Percentiles rank a stretch among this genome's conserved stretches.
phyloP scores from a whole-genome alignment of 2,888 invertebrate genomes.

The Dicycla oo region DNA sequence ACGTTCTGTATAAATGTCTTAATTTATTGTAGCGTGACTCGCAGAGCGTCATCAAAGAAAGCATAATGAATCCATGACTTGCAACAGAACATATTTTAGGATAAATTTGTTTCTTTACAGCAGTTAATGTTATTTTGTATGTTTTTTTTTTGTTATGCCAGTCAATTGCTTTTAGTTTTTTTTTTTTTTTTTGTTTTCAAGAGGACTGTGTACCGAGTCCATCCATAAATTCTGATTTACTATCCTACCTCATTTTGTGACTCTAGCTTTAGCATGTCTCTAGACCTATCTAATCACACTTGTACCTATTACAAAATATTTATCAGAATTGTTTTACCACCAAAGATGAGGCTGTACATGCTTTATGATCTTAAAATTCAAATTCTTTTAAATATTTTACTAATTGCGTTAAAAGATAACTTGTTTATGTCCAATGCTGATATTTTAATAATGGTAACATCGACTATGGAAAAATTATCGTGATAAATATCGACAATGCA shows the following conservation, averaged over 20 bases:
- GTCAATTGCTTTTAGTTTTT: conserved; percentile 62
- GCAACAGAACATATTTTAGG: conserved; percentile 49
- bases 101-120: conserved; percentile 47
- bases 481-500: conserved; percentile 36
- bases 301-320: conserved; percentile 68
- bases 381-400: conserved; percentile 69
- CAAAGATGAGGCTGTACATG: conserved; percentile 87
- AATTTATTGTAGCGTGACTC: conserved; percentile 52
- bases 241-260: conserved; percentile 88
- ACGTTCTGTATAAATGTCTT: conserved; percentile 37
- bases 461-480: background rate
- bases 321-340: conserved; percentile 80
- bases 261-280: conserved; percentile 80
- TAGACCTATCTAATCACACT: conserved; percentile 68
- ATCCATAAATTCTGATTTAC: conserved; percentile 81
- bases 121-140: conserved; percentile 41
- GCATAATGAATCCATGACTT: conserved; percentile 62
- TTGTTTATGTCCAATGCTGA: conserved; percentile 43
- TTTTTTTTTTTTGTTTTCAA: conserved; percentile 64
- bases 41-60: conserved; percentile 37
- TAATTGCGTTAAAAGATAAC: conserved; percentile 50
- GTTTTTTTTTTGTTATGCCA: conserved; percentile 48
- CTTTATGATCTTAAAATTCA: conserved; percentile 62
- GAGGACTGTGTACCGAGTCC: conserved; percentile 72
- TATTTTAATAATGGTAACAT: conserved; percentile 23